Percentiles rank a stretch among this genome's conserved stretches.
phyloP scores from a whole-genome alignment of 2,888 invertebrate species.

The Ormyrus pomaceus region DNA sequence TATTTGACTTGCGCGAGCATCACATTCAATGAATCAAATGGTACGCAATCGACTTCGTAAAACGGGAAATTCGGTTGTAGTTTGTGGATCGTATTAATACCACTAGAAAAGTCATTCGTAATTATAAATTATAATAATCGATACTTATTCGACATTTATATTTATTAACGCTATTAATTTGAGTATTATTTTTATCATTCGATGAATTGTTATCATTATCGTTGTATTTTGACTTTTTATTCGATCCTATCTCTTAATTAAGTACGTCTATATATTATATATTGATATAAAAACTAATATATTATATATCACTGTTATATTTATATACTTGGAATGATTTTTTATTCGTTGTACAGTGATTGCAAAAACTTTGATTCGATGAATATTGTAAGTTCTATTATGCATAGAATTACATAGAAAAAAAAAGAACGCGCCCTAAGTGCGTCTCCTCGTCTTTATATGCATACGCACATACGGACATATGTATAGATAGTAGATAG shows the following conservation, averaged over 20 bases:
- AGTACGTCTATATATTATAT: constrained; percentile 63
- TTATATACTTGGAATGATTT: constrained; percentile 59
- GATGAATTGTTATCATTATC: constrained; percentile 59
- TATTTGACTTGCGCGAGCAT: constrained; percentile 52
- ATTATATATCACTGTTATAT: constrained; percentile 61
- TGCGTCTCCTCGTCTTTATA: constrained; percentile 64
- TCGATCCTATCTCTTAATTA: constrained; percentile 56
- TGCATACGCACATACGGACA: constrained; percentile 73
- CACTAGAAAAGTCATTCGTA: constrained; percentile 54
- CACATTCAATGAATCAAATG: constrained; percentile 59
- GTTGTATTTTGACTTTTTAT: constrained; percentile 60
- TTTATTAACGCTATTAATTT: constrained; percentile 54
- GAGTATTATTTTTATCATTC: constrained; percentile 57
- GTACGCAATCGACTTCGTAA: constrained; percentile 55
- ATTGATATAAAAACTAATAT: constrained; percentile 54
- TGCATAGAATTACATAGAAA: constrained; percentile 58
- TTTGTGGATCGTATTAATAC: constrained; percentile 31
- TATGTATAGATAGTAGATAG: constrained; percentile 74
- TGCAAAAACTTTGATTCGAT: constrained; percentile 63
- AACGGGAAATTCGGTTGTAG: constrained; percentile 42
- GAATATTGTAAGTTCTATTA: constrained; percentile 62
- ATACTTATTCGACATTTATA: constrained; percentile 42
- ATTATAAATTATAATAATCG: constrained; percentile 53
- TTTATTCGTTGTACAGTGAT: constrained; percentile 61
- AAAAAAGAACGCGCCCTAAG: constrained; percentile 54